These are phyloP conservation scores for Hycleus cichorii DNA, from an alignment of 1,140 invertebrate genomes.

Conservation along the genomic window DNA sequence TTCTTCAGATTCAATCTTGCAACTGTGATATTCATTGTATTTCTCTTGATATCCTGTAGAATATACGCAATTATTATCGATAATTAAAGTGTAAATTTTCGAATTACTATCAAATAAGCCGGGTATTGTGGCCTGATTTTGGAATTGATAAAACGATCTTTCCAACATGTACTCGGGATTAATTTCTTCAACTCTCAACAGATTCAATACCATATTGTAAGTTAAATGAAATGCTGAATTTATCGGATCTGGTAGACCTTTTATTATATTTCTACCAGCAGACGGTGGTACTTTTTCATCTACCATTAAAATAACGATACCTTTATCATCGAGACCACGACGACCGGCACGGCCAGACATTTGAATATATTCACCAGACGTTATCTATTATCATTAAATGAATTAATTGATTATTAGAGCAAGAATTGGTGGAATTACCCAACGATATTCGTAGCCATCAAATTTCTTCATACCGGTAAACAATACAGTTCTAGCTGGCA, in stretches of 20 bases:
- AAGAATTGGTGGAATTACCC: constrained; percentile 49
- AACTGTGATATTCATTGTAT: constrained; percentile 55
- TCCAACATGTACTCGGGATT: constrained; percentile 99
- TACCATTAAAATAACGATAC: constrained; percentile 98
- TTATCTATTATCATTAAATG: constrained; percentile 50
- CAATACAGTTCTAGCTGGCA: constrained; percentile 97
- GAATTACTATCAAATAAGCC: constrained; percentile 74
- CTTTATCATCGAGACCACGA: constrained; percentile 94
- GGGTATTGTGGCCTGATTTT: constrained; percentile 94
- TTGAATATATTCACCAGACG: constrained; percentile 99
- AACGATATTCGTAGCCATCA: constrained; percentile 95
- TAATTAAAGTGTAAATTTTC: constrained; percentile 2
- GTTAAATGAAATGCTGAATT: constrained; percentile 99
- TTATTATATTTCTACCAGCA: constrained; percentile 71
- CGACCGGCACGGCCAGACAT: constrained; percentile 98
- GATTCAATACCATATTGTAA: constrained; percentile 99
- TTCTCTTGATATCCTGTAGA: constrained; percentile 63
- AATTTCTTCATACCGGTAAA: constrained; percentile 95
- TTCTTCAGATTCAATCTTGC: constrained; percentile 65
- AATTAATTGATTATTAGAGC: neutral
- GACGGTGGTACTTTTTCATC: constrained; percentile 92
- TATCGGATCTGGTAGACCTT: constrained; percentile 90
- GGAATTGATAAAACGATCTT: constrained; percentile 97
- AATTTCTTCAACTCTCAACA: constrained; percentile 95
- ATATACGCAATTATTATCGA: neutral